These are phyloP conservation scores for Sorex araneus DNA, from an alignment of 2,113 vertebrate genomes.

Conservation along the genomic window DNA sequence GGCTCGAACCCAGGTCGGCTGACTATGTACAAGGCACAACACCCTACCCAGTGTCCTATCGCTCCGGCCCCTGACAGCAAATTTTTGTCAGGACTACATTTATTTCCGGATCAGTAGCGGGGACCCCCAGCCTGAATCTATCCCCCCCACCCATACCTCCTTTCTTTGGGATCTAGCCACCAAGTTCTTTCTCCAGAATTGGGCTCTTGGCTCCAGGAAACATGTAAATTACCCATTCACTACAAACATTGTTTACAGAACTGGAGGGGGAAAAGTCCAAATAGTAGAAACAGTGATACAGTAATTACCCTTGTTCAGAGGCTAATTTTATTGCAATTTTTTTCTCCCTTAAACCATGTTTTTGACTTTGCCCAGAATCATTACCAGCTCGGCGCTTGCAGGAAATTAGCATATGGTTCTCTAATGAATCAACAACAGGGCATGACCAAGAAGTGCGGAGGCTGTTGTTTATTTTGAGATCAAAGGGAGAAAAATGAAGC, in stretches of 20 bases:
- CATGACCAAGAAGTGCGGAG: conserved; percentile 35
- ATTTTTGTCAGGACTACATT: no score
- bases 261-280: conserved; percentile 18
- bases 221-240: neutral
- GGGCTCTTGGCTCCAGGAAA: conserved; percentile 8
- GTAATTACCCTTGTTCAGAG: conserved; percentile 29
- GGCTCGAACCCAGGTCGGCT: no score
- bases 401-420: conserved; percentile 52
- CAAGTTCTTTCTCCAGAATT: no score
- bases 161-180: no score
- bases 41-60: no score
- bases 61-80: no score
- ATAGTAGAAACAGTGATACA: neutral
- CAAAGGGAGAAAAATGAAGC: conserved; percentile 67
- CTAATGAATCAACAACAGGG: conserved; percentile 66
- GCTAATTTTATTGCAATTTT: conserved; percentile 47
- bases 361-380: conserved; percentile 60
- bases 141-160: no score
- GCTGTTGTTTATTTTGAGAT: conserved; percentile 73
- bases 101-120: no score
- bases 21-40: no score
- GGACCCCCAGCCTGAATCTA: no score
- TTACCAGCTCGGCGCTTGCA: conserved; percentile 28
- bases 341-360: conserved; percentile 29
- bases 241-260: conserved; percentile 17